These are phyloP conservation scores for Argyra leucocephala DNA, from an alignment of 2,888 invertebrate species.

Conservation along the genomic window DNA sequence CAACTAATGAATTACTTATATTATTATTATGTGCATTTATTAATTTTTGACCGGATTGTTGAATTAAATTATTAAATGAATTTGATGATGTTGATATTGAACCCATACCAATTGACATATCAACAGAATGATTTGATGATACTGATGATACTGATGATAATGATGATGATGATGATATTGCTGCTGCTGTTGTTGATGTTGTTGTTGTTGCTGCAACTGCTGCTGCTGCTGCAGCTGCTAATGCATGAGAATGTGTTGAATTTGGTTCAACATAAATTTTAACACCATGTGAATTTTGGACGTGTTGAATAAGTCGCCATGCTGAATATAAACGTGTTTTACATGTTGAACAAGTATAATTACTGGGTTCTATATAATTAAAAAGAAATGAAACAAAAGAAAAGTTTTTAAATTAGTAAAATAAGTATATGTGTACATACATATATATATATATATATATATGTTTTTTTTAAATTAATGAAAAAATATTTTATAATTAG, in stretches of 20 bases:
- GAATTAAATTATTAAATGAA: conserved; percentile 20
- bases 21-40: neutral
- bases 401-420: neutral
- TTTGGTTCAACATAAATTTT: conserved; percentile 76
- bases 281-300: conserved; percentile 86
- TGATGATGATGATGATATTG: conserved; percentile 17
- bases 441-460: no score
- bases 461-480: no score
- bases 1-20: conserved; percentile 24
- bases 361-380: conserved; percentile 75
- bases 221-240: conserved; percentile 24
- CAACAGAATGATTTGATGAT: conserved; percentile 20
- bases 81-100: conserved; percentile 24
- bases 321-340: conserved; percentile 86
- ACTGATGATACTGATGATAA: conserved; percentile 23
- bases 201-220: conserved; percentile 25
- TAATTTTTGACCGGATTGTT: conserved; percentile 9
- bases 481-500: neutral
- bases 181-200: conserved; percentile 20
- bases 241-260: conserved; percentile 34
- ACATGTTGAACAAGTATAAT: conserved; percentile 89
- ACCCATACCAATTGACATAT: neutral
- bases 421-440: no score
- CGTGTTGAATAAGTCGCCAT: conserved; percentile 90
- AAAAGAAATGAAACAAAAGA: conserved; percentile 15